phyloP scores from a whole-genome alignment of 2,113 vertebrate species.

The Psettodes erumei region DNA sequence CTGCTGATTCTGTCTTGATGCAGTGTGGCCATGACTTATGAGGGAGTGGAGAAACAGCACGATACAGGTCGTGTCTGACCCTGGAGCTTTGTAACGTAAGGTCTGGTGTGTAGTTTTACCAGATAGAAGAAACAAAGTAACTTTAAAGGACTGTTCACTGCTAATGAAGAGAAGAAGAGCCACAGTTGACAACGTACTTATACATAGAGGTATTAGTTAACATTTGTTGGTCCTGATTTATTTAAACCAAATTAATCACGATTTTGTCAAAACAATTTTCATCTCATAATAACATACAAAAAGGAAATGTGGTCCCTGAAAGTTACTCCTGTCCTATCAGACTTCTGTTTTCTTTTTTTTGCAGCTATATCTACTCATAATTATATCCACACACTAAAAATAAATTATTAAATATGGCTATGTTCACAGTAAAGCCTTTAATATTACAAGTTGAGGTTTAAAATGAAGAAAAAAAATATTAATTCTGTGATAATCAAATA shows the following conservation, averaged over 20 bases:
- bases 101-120: no score
- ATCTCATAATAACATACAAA: not conserved
- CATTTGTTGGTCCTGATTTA: no score
- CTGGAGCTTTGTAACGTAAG: not conserved
- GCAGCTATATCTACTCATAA: not conserved
- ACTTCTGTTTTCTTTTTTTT: no score
- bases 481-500: not conserved
- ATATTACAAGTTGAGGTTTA: not conserved
- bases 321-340: not conserved
- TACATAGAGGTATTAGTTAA: no score
- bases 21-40: not conserved
- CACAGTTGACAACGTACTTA: no score
- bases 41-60: not conserved
- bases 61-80: not conserved
- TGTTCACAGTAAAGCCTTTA: not conserved
- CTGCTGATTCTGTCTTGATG: not conserved
- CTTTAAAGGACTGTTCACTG: no score
- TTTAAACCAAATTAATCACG: no score
- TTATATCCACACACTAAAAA: not conserved
- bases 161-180: no score
- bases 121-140: no score
- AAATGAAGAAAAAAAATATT: not conserved
- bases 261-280: not conserved
- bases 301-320: not conserved
- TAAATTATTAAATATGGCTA: not conserved